Base-by-base conservation (phyloP, 2,113 vertebrate genomes). In the Corvus cornix region DNA sequence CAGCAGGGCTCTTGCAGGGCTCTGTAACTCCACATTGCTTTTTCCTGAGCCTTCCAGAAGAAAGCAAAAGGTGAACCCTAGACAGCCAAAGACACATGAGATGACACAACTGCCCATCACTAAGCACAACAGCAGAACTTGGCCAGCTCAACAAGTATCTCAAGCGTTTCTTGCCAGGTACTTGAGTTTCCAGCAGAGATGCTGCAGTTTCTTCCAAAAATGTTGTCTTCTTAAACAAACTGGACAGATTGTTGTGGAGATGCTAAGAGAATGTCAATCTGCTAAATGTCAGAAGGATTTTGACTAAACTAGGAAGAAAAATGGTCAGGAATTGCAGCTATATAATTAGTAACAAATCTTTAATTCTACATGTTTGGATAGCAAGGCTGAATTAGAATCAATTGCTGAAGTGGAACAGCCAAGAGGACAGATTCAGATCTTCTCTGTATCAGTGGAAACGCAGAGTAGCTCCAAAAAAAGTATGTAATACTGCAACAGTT, bases 231-330 rank as follows among this genome's bases (percentile, higher is more conserved):
- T 95, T 90, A 96, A 96, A 95, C 84, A 95, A 96, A 94, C 49
- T 55, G 91, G 89, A 91, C 90, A 92, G 92, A 93, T 94, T 95
- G 93, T 87, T 96, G 87, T 92, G 79, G 93, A 94, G 78, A 94
- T 91, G 80, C 77, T 77, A 93, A 60, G 39, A 95, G 91, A 97
- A 96, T 60, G 89, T 93, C 96, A 95, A 95, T 95, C 93, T 96
- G 96, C 78, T 96, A 93, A 96, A 97, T 89, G 87, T 94, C 96
- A 95, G 52, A 89, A 72, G 82, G 79, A 82, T 93, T 94, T 94
- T 95, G 35, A 91, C 85, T 95, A 93, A 95, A 93, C 78, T 95
- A 95, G 78, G 94, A 95, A 94, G 94, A 95, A 97, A 96, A 92
- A 92, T 74, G 53, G 87, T 78, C 72, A 76, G 82, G 73, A 96